These are phyloP conservation scores for Harpalus rufipes DNA, from an alignment of 2,888 invertebrate species.

Conservation along the genomic window DNA sequence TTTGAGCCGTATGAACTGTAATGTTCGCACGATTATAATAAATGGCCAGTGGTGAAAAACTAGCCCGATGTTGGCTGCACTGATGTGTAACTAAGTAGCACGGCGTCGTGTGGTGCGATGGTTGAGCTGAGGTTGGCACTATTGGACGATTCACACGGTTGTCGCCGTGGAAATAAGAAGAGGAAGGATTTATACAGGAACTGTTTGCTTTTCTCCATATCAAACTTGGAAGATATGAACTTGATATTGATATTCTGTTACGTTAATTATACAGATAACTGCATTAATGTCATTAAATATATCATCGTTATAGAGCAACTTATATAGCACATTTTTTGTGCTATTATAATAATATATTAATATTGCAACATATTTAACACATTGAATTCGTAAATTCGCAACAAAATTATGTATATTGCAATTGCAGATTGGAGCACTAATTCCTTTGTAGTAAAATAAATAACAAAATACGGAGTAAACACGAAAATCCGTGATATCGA, in stretches of 20 bases:
- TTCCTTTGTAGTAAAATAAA: no score
- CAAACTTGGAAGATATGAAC: neutral
- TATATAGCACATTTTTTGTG: no score
- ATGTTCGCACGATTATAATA: conserved; percentile 67
- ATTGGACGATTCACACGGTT: conserved; percentile 48
- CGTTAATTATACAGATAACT: neutral
- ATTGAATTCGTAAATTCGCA: no score
- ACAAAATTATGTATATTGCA: no score
- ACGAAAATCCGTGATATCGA: no score
- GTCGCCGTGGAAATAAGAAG: conserved; percentile 37
- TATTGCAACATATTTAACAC: no score
- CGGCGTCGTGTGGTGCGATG: conserved; percentile 16
- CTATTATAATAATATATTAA: no score
- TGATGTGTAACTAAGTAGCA: conserved; percentile 52
- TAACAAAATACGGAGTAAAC: no score
- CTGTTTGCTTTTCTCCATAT: neutral
- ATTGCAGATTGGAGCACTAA: no score
- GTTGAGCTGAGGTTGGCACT: neutral
- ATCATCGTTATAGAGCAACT: no score
- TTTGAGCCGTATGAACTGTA: conserved; percentile 66
- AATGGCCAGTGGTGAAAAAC: conserved; percentile 59
- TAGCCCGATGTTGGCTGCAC: conserved; percentile 59
- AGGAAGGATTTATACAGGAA: conserved; percentile 35
- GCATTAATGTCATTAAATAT: no score
- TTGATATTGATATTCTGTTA: neutral